Evolutionary conservation across 2,113 vertebrate species (phyloP).

Genomic region (Verasper variegatus): DNA sequence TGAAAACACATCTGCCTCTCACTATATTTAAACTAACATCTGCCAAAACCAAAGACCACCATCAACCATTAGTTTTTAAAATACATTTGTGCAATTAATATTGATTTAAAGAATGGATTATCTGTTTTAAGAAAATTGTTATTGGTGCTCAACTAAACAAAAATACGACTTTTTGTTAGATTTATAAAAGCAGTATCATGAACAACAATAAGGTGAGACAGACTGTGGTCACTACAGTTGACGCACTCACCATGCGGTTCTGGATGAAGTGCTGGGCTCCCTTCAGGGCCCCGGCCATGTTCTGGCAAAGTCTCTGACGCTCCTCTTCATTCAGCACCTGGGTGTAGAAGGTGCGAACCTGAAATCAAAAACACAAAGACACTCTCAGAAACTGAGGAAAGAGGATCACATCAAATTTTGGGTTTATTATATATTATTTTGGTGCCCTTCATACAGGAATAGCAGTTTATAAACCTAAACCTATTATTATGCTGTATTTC

Average conservation of each 20-base stretch:
- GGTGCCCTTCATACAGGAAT: neutral
- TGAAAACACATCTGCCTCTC: neutral
- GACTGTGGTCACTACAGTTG: neutral
- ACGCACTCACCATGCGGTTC: slow-evolving; percentile 87
- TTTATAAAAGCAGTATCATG: no score
- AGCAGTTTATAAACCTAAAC: neutral
- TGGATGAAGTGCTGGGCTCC: slow-evolving; percentile 94
- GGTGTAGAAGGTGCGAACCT: slow-evolving; percentile 90
- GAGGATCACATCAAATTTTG: neutral
- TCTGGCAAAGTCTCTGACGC: slow-evolving; percentile 88
- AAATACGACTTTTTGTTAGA: no score
- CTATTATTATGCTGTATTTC: neutral
- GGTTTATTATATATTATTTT: neutral
- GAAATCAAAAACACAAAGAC: slow-evolving; percentile 14
- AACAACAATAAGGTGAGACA: no score
- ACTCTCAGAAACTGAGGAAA: neutral
- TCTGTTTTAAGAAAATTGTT: no score
- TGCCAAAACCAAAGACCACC: neutral
- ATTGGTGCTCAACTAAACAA: no score
- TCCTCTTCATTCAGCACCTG: slow-evolving; percentile 89
- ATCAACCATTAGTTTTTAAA: neutral
- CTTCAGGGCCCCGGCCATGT: slow-evolving; percentile 88
- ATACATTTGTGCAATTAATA: no score
- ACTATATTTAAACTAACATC: neutral
- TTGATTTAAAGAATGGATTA: no score